Evolutionary conservation across 2,113 vertebrate species (phyloP), one percentile per base, ranked within the genome.

Genomic region (Cisticola juncidis): DNA sequence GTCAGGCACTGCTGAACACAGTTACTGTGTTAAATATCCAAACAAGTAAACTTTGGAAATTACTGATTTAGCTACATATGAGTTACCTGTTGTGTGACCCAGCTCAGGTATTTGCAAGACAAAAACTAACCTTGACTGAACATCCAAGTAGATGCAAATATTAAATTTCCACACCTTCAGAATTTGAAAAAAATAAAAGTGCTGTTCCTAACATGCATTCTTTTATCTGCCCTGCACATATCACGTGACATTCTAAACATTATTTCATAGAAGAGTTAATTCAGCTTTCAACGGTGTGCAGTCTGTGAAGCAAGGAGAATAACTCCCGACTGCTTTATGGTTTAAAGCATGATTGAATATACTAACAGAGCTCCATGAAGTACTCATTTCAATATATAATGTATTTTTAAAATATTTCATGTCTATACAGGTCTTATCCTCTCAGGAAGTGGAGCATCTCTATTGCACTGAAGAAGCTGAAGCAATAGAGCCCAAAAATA

Each of bases 341-440:
- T 74, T 90, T 91, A 83, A 93, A 94, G 69, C 62, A 95, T 94
- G 91, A 95, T 81, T 85, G 92, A 90, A 62, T 69, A 86, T 68
- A 94, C 85, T 91, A 73, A 97, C 96, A 97, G 90, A 69, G 33
- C 50, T 97, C 86, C 53, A 12, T 73, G 80, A 95, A 96, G 74
- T 95, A 90, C 90, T 96, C 81, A 82, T 94, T 94, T 86, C 77
- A 95, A 89, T 95, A 90, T 90, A 11, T 81, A 95, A 47, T 87
- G n/a, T 45, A 76, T 95, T 95, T 91, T 81, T 8, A 2, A 90
- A 96, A 90, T 91, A 80, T 64, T 94, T 87, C 33, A 79, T 83
- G 25, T 81, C 77, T 84, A 1, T 51, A 79, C 22, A 51, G 58
- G 42, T 88, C 56, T 94, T 33, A 74, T 90, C 33, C 31, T 88